These are phyloP conservation scores for Leptogaster cylindrica DNA, from an alignment of 2,888 invertebrate genomes.

Conservation along the genomic window DNA sequence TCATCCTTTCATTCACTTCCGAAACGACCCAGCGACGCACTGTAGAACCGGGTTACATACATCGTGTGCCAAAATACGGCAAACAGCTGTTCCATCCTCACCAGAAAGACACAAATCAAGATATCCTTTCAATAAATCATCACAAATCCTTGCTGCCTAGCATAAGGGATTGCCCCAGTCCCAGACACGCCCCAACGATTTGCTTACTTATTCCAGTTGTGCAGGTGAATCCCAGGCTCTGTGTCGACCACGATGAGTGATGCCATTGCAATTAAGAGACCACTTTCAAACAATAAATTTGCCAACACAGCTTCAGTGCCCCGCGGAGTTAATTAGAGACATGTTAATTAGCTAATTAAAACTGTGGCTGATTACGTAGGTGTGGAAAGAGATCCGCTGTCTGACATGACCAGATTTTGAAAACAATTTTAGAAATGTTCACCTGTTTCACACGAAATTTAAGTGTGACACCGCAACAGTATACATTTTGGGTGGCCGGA, in stretches of 20 bases:
- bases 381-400: neutral
- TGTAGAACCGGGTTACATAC: neutral
- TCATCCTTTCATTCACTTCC: no score
- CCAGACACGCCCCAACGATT: neutral
- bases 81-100: constrained; percentile 1
- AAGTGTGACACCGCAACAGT: no score
- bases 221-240: constrained; percentile 11
- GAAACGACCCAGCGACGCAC: no score
- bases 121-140: constrained; percentile 28
- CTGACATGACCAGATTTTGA: no score
- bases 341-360: constrained; percentile 37
- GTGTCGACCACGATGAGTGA: constrained; percentile 1
- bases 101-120: constrained; percentile 25
- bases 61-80: constrained; percentile 2
- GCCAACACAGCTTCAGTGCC: neutral
- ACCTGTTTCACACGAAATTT: no score
- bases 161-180: neutral
- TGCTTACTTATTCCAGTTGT: constrained; percentile 3
- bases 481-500: no score
- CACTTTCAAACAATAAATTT: constrained; percentile 29
- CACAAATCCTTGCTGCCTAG: neutral
- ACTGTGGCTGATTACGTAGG: constrained; percentile 10
- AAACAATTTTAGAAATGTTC: no score
- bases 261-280: constrained; percentile 29
- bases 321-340: constrained; percentile 31